phyloP scores from a whole-genome alignment of 2,797 vertebrate genomes.

The Decapterus maruadsi region DNA sequence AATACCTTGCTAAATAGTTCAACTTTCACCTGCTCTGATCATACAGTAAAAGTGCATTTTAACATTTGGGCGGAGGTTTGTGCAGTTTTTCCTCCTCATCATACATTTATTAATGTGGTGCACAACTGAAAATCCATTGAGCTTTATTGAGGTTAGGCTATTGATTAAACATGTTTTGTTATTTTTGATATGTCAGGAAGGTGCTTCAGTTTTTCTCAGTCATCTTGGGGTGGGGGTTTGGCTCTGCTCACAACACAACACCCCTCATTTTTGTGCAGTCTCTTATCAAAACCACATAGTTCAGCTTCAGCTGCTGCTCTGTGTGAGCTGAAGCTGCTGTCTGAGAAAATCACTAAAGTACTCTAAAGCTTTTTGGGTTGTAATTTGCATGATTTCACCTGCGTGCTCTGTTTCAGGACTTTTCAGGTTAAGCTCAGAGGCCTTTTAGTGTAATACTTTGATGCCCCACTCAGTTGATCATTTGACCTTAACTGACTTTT shows the following conservation, averaged over 20 bases:
- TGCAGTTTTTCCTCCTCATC: not conserved
- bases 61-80: not conserved
- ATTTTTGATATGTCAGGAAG: not conserved
- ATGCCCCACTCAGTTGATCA: constrained; percentile 66
- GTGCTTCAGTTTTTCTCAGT: no score
- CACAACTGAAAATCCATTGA: not conserved
- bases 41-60: constrained; percentile 5
- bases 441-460: constrained; percentile 72
- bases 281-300: constrained; percentile 1
- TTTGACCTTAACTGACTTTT: constrained; percentile 51
- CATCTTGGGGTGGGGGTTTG: not conserved
- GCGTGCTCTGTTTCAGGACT: constrained; percentile 31
- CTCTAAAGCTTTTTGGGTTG: constrained; percentile 21
- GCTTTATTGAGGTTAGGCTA: not conserved
- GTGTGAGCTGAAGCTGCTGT: not conserved
- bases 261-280: not conserved
- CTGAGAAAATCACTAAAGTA: constrained; percentile 14
- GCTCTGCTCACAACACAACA: not conserved
- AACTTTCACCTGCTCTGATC: not conserved
- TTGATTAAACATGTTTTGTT: not conserved
- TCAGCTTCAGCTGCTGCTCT: constrained; percentile 4
- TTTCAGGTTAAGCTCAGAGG: constrained; percentile 59
- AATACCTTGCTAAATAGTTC: not conserved
- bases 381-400: constrained; percentile 49
- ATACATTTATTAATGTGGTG: not conserved